phyloP scores from a whole-genome alignment of 2,113 vertebrate species.

The Oreocharis arfaki region DNA sequence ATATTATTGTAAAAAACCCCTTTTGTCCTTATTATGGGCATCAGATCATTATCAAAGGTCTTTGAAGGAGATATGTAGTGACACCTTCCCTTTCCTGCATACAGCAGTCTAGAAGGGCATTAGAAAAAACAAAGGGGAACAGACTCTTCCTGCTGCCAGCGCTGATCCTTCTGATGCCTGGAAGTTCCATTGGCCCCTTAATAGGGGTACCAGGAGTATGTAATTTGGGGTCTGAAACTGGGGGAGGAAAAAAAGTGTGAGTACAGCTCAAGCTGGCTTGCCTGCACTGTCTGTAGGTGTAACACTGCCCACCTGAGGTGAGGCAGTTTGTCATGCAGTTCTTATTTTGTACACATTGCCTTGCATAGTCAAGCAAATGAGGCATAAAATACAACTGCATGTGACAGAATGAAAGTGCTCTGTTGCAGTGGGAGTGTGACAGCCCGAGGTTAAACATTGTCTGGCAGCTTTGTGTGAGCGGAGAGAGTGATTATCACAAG shows the following conservation, averaged over 20 bases:
- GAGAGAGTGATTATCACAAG: rapidly evolving
- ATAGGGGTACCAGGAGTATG: not conserved
- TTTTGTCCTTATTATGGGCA: not conserved
- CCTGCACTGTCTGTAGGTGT: not conserved
- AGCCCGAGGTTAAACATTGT: not conserved
- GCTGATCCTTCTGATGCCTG: not conserved
- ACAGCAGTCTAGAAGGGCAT: too few relatives aligned
- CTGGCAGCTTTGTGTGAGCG: not conserved
- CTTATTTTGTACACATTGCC: not conserved
- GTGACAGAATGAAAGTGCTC: not conserved
- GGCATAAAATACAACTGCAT: not conserved
- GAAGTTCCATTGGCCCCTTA: rapidly evolving
- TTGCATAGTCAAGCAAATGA: not conserved
- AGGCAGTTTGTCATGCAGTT: not conserved
- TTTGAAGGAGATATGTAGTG: not conserved
- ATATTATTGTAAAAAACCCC: not conserved
- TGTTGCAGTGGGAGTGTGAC: not conserved
- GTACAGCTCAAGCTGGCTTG: not conserved
- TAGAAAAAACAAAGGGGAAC: not conserved
- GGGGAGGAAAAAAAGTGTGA: not conserved
- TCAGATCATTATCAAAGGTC: too few relatives aligned
- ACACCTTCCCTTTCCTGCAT: not conserved
- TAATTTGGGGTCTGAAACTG: not conserved
- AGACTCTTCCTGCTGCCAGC: not conserved
- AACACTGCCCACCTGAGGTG: not conserved